A percentile compares a stretch with the other conserved stretches of the same genome.
phyloP scores from a whole-genome alignment of 2,888 invertebrate genomes.

The Hypercompe scribonia region DNA sequence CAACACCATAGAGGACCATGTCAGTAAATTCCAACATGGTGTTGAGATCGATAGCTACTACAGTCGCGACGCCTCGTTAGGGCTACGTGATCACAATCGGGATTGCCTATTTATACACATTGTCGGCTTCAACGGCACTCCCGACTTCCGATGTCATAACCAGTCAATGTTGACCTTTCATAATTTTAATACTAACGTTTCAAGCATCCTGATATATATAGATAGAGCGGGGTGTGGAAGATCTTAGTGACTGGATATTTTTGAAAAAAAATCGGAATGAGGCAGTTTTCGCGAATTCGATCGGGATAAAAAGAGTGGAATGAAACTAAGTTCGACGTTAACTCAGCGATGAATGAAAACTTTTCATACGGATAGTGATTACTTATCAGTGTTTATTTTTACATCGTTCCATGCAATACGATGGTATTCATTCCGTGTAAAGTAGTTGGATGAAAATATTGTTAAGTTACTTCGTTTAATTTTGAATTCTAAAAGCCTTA shows the following conservation, averaged over 20 bases:
- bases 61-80: constrained; percentile 82
- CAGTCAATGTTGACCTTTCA: constrained; percentile 57
- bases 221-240: constrained; percentile 29
- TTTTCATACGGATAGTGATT: constrained; percentile 71
- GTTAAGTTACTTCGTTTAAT: background rate
- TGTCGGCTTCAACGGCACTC: constrained; percentile 72
- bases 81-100: constrained; percentile 82
- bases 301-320: constrained; percentile 67
- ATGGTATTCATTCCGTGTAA: constrained; percentile 45
- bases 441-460: background rate
- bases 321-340: constrained; percentile 74
- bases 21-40: constrained; percentile 66
- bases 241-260: constrained; percentile 53
- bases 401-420: constrained; percentile 46
- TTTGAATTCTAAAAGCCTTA: background rate
- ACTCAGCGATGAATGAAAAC: constrained; percentile 73
- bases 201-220: constrained; percentile 4
- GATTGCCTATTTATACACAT: constrained; percentile 84
- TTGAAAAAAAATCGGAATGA: constrained; percentile 63
- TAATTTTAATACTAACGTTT: constrained; percentile 43
- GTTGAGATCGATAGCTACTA: constrained; percentile 69
- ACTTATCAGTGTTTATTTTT: constrained; percentile 61
- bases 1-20: constrained; percentile 41
- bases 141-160: constrained; percentile 65
- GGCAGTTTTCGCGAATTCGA: constrained; percentile 71